Evolutionary conservation across 2,888 invertebrate genomes (phyloP), one percentile per base, ranked within the genome.

Genomic region (Leptodirus hochenwartii): DNA sequence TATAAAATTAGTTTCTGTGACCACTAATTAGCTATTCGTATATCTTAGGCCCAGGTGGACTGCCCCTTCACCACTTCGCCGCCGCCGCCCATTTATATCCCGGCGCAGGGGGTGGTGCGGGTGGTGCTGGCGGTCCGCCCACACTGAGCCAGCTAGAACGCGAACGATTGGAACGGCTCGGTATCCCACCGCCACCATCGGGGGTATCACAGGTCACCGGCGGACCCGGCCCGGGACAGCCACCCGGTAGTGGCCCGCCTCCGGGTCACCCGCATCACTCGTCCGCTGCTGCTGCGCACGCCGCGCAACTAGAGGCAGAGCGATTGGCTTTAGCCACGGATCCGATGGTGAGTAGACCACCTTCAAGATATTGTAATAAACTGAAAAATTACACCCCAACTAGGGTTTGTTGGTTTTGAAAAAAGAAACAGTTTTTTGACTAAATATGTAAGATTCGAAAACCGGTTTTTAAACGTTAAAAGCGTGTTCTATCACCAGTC

Each of bases 271-370:
- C 59, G 17, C 62, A 63, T 41, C 47, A 45, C 22, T 47, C 45
- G 33, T 29, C 22, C 15, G 17, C 20, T 20, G 20, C 20, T 6
- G 39, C 39, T 5, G 43, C 46, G 10, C 52, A 53, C 34, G 50
- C 51, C 8, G 72, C 73, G 34, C 74, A 74, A 52, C 56, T 75
- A 34, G 74, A 76, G 45, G 74, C 80, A 43, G 84, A 85, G 56
- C 62, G 84, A 42, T 59, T 81, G 40, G 81, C 82, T 37, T 62
- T 82, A 46, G 82, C 87, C 37, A 79, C 82, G 40, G 88, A 90
- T 60, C 88, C 88, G 38, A 82, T 90, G 79, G 79, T 76, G 31
- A 20, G 27, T n/a, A 10, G 3, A n/a, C n/a, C 14, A 25, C 9
- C 12, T 12, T 25, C 4, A 25, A 5, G 25, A 12, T 25, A 3